These are phyloP conservation scores for Drosophila demipolita DNA, from an alignment of 2,888 invertebrate species.

Conservation along the genomic window DNA sequence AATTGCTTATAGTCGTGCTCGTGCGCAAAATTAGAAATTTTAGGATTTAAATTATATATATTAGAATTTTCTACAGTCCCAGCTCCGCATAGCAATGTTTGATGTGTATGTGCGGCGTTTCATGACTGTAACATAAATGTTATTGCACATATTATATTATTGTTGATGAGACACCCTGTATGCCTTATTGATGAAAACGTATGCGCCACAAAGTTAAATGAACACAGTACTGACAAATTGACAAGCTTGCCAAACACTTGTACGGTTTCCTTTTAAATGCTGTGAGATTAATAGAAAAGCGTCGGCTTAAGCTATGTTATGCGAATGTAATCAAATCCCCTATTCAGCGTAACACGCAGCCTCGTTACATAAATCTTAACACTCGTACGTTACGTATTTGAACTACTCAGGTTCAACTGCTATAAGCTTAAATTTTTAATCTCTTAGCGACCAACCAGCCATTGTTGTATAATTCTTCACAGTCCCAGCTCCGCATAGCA, in stretches of 20 bases:
- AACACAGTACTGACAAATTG: slow-evolving; percentile 68
- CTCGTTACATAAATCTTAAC: slow-evolving; percentile 78
- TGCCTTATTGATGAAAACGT: slow-evolving; percentile 66
- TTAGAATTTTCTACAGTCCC: slow-evolving; percentile 71
- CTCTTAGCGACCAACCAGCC: background rate
- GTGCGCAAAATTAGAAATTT: background rate
- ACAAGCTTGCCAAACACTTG: slow-evolving; percentile 38
- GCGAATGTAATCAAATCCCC: slow-evolving; percentile 68
- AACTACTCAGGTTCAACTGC: background rate
- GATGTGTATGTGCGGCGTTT: slow-evolving; percentile 78
- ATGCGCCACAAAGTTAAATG: slow-evolving; percentile 55
- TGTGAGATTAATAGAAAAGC: slow-evolving; percentile 82
- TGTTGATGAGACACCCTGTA: slow-evolving; percentile 51
- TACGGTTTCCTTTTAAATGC: slow-evolving; percentile 62
- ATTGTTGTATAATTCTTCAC: slow-evolving; percentile 36
- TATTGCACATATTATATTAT: slow-evolving; percentile 66
- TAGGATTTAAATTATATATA: background rate
- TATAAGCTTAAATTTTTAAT: background rate
- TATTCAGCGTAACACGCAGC: slow-evolving; percentile 85
- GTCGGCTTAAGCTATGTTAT: slow-evolving; percentile 85
- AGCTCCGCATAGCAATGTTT: slow-evolving; percentile 79
- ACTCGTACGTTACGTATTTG: background rate
- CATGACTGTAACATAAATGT: slow-evolving; percentile 75
- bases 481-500: slow-evolving; percentile 82
- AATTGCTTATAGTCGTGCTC: background rate